Conservation (phyloP, 2,797 vertebrate species). For the Petrocephalus sullivani region DNA sequence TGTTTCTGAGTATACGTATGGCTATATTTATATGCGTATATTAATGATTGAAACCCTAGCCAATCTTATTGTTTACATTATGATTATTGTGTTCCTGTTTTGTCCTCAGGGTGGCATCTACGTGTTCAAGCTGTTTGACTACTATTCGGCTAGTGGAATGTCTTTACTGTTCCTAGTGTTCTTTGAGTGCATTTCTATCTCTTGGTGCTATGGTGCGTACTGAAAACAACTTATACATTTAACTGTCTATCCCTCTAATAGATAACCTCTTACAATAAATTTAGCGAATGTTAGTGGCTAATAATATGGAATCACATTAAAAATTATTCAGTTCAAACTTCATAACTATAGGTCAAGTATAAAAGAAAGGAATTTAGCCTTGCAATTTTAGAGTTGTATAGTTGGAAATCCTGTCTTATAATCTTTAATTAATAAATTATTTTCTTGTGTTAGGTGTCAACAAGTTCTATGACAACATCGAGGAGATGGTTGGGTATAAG, state of each 20-base stretch:
- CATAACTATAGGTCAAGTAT: not conserved
- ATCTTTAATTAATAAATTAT: conserved; percentile 37
- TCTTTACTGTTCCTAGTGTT: conserved; percentile 94
- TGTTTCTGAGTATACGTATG: not conserved
- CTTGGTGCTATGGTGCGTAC: conserved; percentile 93
- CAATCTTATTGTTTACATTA: not conserved
- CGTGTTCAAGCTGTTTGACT: conserved; percentile 96
- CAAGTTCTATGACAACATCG: conserved; percentile 95
- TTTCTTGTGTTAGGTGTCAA: conserved; percentile 74
- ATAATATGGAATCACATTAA: not conserved
- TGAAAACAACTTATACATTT: not conserved
- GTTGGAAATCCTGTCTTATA: not conserved
- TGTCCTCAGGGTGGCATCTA: conserved; percentile 85
- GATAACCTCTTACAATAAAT: not conserved
- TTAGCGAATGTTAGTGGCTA: not conserved
- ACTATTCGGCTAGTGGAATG: conserved; percentile 98
- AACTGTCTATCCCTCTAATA: not conserved
- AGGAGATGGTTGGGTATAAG: conserved; percentile 93
- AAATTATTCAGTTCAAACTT: not conserved
- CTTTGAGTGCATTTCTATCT: conserved; percentile 97
- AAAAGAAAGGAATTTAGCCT: not conserved
- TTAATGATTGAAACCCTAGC: not conserved
- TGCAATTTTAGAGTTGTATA: not conserved
- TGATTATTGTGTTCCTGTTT: conserved; percentile 18
- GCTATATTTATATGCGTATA: not conserved